These are phyloP conservation scores for Toxonevra muliebris DNA, from an alignment of 2,888 invertebrate species.

Conservation along the genomic window DNA sequence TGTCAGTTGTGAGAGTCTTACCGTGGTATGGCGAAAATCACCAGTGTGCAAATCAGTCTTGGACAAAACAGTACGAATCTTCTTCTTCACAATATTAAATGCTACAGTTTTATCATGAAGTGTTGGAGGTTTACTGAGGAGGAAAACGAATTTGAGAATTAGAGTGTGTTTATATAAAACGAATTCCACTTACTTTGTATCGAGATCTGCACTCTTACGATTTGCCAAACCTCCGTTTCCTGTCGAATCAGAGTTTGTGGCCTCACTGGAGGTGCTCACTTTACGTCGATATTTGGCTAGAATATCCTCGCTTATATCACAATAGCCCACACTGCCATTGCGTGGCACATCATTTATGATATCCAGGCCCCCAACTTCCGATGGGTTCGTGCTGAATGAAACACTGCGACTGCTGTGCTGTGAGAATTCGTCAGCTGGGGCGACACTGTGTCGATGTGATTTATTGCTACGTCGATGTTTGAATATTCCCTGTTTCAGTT, in stretches of 20 bases:
- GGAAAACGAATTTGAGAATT: background rate
- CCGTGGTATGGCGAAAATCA: constrained; percentile 70
- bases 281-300: constrained; percentile 90
- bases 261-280: constrained; percentile 68
- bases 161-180: background rate
- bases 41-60: constrained; percentile 83
- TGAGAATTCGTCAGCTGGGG: constrained; percentile 33
- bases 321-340: constrained; percentile 47
- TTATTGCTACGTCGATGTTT: constrained; percentile 71
- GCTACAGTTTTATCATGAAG: constrained; percentile 54
- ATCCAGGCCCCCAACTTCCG: constrained; percentile 49
- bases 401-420: constrained; percentile 51
- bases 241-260: constrained; percentile 64
- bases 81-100: constrained; percentile 73
- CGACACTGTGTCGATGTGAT: constrained; percentile 35
- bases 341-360: constrained; percentile 32
- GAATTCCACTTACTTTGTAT: constrained; percentile 54
- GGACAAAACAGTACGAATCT: constrained; percentile 88
- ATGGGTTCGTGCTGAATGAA: constrained; percentile 54
- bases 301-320: constrained; percentile 90
- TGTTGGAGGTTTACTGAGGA: constrained; percentile 46
- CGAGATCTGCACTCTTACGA: constrained; percentile 42
- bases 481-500: constrained; percentile 76
- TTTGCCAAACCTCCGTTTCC: constrained; percentile 51
- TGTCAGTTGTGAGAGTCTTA: constrained; percentile 48